Evolutionary conservation across 2,113 vertebrate genomes (phyloP).

Genomic region (Jacana jacana): DNA sequence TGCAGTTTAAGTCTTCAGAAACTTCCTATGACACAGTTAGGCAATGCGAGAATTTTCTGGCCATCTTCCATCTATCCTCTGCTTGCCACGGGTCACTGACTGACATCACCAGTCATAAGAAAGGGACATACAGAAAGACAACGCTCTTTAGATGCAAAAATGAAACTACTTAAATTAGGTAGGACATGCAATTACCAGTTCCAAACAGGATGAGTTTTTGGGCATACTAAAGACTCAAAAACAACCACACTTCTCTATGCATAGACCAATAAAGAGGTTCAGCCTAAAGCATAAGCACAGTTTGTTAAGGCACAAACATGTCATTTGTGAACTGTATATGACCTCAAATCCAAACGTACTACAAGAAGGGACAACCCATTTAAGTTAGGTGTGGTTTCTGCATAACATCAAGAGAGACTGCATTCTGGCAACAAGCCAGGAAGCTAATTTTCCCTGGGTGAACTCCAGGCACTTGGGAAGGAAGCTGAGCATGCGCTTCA

Average conservation of each 20-base stretch:
- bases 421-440: background rate
- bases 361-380: background rate
- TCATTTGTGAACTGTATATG: background rate
- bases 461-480: background rate
- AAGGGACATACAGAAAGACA: background rate
- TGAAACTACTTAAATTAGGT: background rate
- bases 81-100: background rate
- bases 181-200: background rate
- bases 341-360: background rate
- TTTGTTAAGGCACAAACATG: background rate
- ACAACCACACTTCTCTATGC: background rate
- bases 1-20: background rate
- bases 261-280: background rate
- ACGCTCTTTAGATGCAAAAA: background rate
- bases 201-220: background rate
- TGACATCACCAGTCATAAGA: background rate
- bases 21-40: background rate
- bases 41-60: background rate
- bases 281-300: background rate
- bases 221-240: background rate
- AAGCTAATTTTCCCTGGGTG: background rate
- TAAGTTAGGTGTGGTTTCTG: background rate
- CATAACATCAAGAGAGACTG: background rate
- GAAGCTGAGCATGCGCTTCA: background rate
- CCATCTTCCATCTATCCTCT: background rate